These are phyloP conservation scores for Panopea generosa DNA, from an alignment of 2,888 invertebrate genomes.

Conservation along the genomic window DNA sequence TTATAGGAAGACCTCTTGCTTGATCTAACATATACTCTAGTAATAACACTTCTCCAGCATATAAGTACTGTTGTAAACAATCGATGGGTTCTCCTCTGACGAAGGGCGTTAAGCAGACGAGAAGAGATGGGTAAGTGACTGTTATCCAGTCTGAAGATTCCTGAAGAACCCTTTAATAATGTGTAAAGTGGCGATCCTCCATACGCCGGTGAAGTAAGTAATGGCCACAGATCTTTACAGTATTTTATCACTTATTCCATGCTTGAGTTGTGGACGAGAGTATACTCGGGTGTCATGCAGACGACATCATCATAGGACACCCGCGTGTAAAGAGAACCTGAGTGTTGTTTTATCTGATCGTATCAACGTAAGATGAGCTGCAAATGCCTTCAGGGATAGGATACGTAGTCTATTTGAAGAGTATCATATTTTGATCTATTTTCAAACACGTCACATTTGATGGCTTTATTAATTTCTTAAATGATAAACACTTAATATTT, in stretches of 20 bases:
- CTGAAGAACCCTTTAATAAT: slow-evolving; percentile 23
- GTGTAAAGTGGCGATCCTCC: slow-evolving; percentile 28
- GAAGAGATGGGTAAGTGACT: slow-evolving; percentile 27
- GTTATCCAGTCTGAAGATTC: slow-evolving; percentile 38
- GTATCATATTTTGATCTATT: too few species aligned
- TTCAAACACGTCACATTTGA: too few species aligned
- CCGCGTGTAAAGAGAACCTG: too few species aligned
- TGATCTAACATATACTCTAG: slow-evolving; percentile 14
- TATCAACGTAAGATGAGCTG: too few species aligned
- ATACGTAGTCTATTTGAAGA: too few species aligned
- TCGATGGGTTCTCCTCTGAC: slow-evolving; percentile 31
- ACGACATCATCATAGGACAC: too few species aligned
- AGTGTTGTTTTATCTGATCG: too few species aligned
- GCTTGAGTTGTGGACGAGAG: too few species aligned
- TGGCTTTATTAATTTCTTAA: too few species aligned
- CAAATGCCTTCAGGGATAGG: too few species aligned
- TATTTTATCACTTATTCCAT: slow-evolving; percentile 10
- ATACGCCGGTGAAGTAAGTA: slow-evolving; percentile 7
- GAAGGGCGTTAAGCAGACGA: slow-evolving; percentile 20
- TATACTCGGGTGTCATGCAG: too few species aligned
- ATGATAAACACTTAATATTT: too few species aligned
- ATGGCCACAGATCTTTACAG: neutral
- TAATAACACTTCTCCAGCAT: slow-evolving; percentile 23
- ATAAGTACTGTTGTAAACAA: slow-evolving; percentile 47
- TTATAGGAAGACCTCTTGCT: neutral